These are phyloP conservation scores for Drosophila fuyamai DNA, from an alignment of 1,140 invertebrate genomes.

Conservation along the genomic window DNA sequence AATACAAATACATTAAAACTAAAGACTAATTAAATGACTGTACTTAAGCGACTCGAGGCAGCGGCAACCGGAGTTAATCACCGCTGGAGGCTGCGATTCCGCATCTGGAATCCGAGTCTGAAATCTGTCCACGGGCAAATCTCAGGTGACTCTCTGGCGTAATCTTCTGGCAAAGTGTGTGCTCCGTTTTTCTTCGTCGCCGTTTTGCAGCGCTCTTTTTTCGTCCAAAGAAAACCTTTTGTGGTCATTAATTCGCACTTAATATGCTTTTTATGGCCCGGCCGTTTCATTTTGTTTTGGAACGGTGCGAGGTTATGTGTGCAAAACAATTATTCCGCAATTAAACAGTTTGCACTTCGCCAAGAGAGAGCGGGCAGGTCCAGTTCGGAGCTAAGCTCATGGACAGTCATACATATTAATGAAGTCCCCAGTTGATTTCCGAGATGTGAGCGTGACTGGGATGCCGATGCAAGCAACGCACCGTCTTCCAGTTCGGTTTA, in stretches of 20 bases:
- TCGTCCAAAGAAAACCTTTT: constrained; percentile 60
- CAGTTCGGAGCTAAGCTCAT: constrained; percentile 45
- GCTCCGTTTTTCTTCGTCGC: constrained; percentile 36
- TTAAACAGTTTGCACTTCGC: constrained; percentile 82
- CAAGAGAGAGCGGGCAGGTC: constrained; percentile 12
- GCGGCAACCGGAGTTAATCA: constrained; percentile 64
- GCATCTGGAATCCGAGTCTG: constrained; percentile 24
- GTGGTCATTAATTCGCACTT: constrained; percentile 83
- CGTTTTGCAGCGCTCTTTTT: too few species aligned
- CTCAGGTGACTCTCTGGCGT: constrained; percentile 54
- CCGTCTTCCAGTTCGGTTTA: neutral
- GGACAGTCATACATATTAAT: constrained; percentile 71
- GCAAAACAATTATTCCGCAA: constrained; percentile 84
- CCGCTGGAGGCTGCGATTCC: constrained; percentile 45
- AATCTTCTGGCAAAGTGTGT: constrained; percentile 48
- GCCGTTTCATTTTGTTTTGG: constrained; percentile 63
- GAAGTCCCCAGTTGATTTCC: constrained; percentile 37
- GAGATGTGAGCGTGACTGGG: constrained; percentile 43
- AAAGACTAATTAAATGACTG: constrained; percentile 83
- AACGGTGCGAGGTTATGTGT: constrained; percentile 81
- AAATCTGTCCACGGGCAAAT: constrained; percentile 34
- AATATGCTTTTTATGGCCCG: constrained; percentile 81
- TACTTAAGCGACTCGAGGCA: constrained; percentile 67
- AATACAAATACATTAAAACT: constrained; percentile 83
- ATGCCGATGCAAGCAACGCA: neutral